Base-by-base conservation (phyloP, 2,113 vertebrate species). In the Gnathonemus echidnorhynchus region DNA sequence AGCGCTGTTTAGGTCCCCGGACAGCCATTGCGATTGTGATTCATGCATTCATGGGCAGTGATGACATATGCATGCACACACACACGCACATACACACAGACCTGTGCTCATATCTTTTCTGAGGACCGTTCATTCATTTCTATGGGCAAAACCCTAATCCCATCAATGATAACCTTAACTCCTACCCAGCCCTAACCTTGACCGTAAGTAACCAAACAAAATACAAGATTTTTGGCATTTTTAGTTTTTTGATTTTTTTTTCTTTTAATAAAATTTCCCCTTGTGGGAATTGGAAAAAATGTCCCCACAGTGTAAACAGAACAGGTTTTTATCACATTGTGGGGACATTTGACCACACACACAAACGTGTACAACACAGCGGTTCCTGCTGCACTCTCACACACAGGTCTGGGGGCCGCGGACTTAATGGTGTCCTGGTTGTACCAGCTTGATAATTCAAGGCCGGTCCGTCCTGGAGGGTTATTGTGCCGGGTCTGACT, bases 11-110 rank as follows among this genome's bases (percentile, higher is more conserved):
- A 50, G n/a, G 4, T 87, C 48, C 11, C 46, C 49, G 53, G 86
- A 17, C 86, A 52, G 86, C 86, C 27, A 35, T 35, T 87, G 85
- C 52, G 27, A 52, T 49, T 86, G 86, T 87, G 86, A 87, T 50
- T 52, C 49, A 87, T 87, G 27, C 86, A 35, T 53, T 87, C 86
- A 87, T 87, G 49, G 4, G n/a, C 27, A 8, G 49, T 87, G 86
- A 53, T 87, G 49, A 50, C 49, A 87, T 53, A 15, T 17, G 49
- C 86, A 46, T 39, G 58, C 53, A 66, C 66, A 35, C 49, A 0
- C 49, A 66, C 56, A 31, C 86, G 1, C 50, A 66, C 56, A 88
- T 2, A 66, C 87, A 5, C 52, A 15, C 52, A 53, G 52, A 19
- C 52, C 52, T 53, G 15, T 53, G 19, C 15, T 53, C 52, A 19